Evolutionary conservation across 1,140 invertebrate genomes (phyloP).

Genomic region (Phthorimaea operculella): DNA sequence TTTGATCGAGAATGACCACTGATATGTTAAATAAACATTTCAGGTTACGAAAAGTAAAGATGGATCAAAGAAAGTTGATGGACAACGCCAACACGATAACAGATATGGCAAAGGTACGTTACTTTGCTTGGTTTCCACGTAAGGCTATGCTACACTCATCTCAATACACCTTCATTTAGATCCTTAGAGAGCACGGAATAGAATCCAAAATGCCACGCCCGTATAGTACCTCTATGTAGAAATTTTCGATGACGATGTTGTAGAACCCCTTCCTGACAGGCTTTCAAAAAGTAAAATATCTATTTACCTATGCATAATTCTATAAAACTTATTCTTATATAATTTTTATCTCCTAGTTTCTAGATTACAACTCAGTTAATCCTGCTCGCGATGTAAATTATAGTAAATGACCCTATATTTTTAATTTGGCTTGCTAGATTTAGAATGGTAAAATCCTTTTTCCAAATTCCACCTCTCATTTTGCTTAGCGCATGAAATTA

Average conservation of each 20-base stretch:
- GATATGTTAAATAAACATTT: constrained; percentile 35
- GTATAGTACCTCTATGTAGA: too few relatives aligned
- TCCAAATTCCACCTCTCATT: constrained; percentile 25
- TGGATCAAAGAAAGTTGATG: constrained; percentile 99
- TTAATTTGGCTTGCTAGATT: too few relatives aligned
- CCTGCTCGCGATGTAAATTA: too few relatives aligned
- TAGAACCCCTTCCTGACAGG: too few relatives aligned
- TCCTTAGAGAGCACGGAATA: not conserved
- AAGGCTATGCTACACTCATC: constrained; percentile 50
- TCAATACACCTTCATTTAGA: constrained; percentile 43
- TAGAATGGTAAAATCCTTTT: constrained; percentile 1
- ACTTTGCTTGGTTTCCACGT: constrained; percentile 1
- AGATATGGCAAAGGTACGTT: constrained; percentile 98
- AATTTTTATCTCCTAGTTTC: too few relatives aligned
- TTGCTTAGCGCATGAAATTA: constrained; percentile 31
- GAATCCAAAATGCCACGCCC: too few relatives aligned
- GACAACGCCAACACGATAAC: constrained; percentile 99
- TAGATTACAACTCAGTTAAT: too few relatives aligned
- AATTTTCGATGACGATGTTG: too few relatives aligned
- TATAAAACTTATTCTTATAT: too few relatives aligned
- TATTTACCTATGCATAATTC: too few relatives aligned
- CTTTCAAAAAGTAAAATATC: too few relatives aligned
- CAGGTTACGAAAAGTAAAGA: constrained; percentile 98
- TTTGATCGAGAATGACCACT: not conserved
- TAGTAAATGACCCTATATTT: too few relatives aligned